Base-by-base conservation (phyloP, 2,113 vertebrate genomes). In the Seriola quinqueradiata region DNA sequence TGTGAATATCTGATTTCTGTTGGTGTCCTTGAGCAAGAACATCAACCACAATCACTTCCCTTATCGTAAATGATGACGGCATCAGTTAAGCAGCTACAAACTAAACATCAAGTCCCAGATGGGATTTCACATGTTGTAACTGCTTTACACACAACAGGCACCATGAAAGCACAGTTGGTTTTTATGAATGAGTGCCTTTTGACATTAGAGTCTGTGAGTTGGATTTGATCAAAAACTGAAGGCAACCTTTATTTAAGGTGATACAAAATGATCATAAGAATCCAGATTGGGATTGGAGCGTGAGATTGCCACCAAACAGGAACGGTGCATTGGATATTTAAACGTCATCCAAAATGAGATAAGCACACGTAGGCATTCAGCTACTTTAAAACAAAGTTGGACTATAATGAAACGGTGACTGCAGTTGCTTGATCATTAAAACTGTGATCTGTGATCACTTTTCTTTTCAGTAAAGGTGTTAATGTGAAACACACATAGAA, bases 91-190 rank as follows among this genome's bases (percentile, higher is more conserved):
- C 52, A 38, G 69, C 57, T 32, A 19, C 12, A 14, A 40, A 68
- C 66, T 63, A 59, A 78, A 69, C 63, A 69, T 81, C 21, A 64
- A 61, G 40, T 28, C 12, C 57, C 50, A 25, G 55, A 61, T 75
- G 55, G 52, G 32, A n/a, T 25, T 48, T 59, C 64, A 77, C 40
- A 16, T 36, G 34, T 70, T 32, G 42, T 38, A 63, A 46, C 44
- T 70, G 44, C 55, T 72, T 17, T 16, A 12, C 58, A 25, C 66
- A 23, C 73, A 36, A 63, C 23, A 7, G 65, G 79, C 65, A 19
- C n/a, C 65, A 48, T 55, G 57, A 74, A 58, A 38, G 42, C 44
- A 54, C 79, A 57, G 42, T 72, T 70, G 38, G 1, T 19, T 57
- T 70, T 80, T 48, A 59, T 67, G 63, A 85, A 50, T 16, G 0